Evolutionary conservation across 2,888 invertebrate species (phyloP), one percentile per base, ranked within the genome.

Genomic region (Elysia crispata): DNA sequence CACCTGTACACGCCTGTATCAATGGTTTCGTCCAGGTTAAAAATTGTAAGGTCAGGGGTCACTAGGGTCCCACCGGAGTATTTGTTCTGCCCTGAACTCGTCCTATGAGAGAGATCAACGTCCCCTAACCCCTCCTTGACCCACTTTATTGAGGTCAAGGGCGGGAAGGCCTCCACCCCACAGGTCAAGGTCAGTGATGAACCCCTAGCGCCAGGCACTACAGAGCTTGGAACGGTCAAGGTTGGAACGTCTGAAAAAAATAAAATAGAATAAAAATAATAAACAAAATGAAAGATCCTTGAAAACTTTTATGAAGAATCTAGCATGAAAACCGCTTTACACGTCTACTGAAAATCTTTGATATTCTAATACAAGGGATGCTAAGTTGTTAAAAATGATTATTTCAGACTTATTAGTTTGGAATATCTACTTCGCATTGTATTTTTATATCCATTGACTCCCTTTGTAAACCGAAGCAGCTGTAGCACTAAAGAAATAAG

Each of bases 51-150:
- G 28, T n/a, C 66, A 23, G 64, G 66, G 11, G 25, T 13, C 23
- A 64, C 33, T 1, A 66, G 13, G 20, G 64, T 76, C 6, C 76
- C 76, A 0, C 76, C 76, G 5, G 60, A 76, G 30, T 76, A 76
- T 50, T 76, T 76, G 23, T 25, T 57, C 62, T 33, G 62, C 11
- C 49, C 54, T 1, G 62, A n/a, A 23, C 30, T 60, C 33, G 60
- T 75, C 30, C n/a, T 25, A 1, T 15, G 20, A 41, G 41, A 6
- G 11, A 41, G 41, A 11, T 41, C 41, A 41, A 41, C 41, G 41
- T 41, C 41, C 3, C 41, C 41, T 41, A 11, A 41, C 18, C 31
- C 31, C 20, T 75, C 62, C 30, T 75, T 75, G n/a, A 25, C 31
- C 75, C 75, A 75, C 60, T 60, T 49, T 30, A 75, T n/a, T 8